A percentile compares a stretch with the other conserved stretches of the same genome.
Conservation (phyloP, 1,140 invertebrate genomes). For the Brachionus manjavacas region DNA sequence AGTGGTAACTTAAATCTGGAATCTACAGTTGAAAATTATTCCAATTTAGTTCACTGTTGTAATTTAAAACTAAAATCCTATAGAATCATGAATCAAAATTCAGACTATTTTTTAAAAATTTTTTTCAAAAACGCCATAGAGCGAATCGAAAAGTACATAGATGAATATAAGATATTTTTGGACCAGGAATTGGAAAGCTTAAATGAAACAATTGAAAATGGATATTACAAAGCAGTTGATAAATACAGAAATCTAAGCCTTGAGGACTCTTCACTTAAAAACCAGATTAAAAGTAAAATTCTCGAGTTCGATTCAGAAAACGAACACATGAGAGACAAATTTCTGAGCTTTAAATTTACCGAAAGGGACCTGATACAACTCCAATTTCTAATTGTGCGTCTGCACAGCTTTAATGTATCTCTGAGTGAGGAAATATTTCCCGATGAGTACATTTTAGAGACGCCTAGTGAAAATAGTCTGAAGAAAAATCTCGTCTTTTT, state of each 20-base stretch:
- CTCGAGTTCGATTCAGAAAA: neutral
- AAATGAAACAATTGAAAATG: neutral
- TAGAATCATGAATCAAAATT: neutral
- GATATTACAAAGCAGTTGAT: neutral
- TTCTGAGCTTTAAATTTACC: neutral
- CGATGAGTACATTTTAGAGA: neutral
- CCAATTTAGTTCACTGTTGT: neutral
- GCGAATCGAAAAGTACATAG: neutral
- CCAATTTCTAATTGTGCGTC: neutral
- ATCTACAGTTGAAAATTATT: neutral
- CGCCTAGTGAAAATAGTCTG: neutral
- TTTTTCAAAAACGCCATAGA: neutral
- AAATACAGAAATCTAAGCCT: neutral
- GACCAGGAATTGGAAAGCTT: neutral
- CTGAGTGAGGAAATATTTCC: neutral
- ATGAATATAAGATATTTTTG: neutral
- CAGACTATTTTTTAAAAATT: neutral
- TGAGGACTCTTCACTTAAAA: neutral
- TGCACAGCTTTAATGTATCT: neutral
- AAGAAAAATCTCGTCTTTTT: neutral
- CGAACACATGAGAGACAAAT: neutral
- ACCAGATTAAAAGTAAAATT: neutral
- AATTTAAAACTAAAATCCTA: neutral
- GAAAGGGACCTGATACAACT: neutral
- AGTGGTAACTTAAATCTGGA: neutral